phyloP scores from a whole-genome alignment of 2,797 vertebrate genomes.

The Labeo calbasu region DNA sequence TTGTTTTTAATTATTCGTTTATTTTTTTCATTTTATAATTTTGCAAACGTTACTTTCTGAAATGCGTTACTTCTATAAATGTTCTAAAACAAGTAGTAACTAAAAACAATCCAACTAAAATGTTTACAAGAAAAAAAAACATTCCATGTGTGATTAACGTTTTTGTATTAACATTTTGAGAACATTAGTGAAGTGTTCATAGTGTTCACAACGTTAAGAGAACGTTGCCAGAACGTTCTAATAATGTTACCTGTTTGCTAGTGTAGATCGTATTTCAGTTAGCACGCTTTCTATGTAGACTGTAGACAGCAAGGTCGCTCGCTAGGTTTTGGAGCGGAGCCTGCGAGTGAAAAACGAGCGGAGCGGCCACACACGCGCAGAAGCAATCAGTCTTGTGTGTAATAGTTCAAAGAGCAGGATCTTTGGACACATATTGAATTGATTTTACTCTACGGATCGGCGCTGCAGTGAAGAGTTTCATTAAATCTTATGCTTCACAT shows the following conservation, averaged over 20 bases:
- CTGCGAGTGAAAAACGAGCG: background rate
- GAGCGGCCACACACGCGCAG: background rate
- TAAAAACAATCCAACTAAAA: background rate
- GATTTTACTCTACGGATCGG: constrained; percentile 40
- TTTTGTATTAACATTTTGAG: background rate
- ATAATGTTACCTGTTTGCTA: background rate
- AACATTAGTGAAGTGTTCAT: too few species aligned
- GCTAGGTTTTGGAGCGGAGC: constrained; percentile 11
- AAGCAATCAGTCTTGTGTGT: constrained; percentile 48
- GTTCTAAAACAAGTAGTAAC: background rate
- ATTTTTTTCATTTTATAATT: too few species aligned
- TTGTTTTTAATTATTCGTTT: too few species aligned
- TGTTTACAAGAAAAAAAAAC: background rate
- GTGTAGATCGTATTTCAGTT: background rate
- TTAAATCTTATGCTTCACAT: constrained; percentile 47
- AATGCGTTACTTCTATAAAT: too few species aligned
- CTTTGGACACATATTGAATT: constrained; percentile 52
- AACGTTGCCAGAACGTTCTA: background rate
- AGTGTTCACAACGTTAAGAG: too few species aligned
- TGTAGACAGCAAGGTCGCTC: background rate
- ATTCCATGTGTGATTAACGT: background rate
- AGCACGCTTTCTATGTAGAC: background rate
- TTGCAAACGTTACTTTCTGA: too few species aligned
- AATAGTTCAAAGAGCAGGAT: constrained; percentile 45
- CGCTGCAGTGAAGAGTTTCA: constrained; percentile 51